Percentiles rank a stretch among this genome's conserved stretches.
phyloP scores from a whole-genome alignment of 1,140 invertebrate genomes.

The Colletes gigas region DNA sequence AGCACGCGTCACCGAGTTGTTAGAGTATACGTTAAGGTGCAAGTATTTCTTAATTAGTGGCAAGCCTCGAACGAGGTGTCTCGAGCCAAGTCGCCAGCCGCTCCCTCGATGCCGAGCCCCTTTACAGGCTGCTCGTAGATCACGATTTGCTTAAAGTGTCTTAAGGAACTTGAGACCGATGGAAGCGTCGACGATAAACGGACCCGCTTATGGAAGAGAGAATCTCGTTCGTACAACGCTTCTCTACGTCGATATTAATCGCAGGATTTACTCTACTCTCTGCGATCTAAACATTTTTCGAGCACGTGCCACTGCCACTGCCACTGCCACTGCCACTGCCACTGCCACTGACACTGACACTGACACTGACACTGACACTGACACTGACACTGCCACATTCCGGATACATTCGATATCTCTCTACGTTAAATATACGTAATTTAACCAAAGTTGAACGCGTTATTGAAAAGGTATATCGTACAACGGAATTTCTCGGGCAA shows the following conservation, averaged over 20 bases:
- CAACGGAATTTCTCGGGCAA: no score
- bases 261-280: background rate
- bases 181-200: conserved; percentile 40
- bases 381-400: no score
- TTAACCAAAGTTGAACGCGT: background rate
- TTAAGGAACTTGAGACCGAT: conserved; percentile 48
- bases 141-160: conserved; percentile 62
- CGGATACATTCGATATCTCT: no score
- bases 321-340: no score
- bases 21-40: conserved; percentile 42
- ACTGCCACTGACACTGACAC: no score
- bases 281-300: no score
- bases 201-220: background rate
- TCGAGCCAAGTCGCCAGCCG: conserved; percentile 48
- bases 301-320: no score
- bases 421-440: no score
- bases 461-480: no score
- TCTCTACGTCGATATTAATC: conserved; percentile 13
- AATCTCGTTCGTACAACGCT: background rate
- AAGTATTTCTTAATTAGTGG: conserved; percentile 67
- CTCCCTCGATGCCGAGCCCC: conserved; percentile 59
- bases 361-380: no score
- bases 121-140: conserved; percentile 55
- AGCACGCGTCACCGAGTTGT: conserved; percentile 38
- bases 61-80: conserved; percentile 50